A percentile compares a stretch with the other conserved stretches of the same genome.
Evolutionary conservation across 2,113 vertebrate species (phyloP).

Genomic region (Rhegmatorhina hoffmannsi): DNA sequence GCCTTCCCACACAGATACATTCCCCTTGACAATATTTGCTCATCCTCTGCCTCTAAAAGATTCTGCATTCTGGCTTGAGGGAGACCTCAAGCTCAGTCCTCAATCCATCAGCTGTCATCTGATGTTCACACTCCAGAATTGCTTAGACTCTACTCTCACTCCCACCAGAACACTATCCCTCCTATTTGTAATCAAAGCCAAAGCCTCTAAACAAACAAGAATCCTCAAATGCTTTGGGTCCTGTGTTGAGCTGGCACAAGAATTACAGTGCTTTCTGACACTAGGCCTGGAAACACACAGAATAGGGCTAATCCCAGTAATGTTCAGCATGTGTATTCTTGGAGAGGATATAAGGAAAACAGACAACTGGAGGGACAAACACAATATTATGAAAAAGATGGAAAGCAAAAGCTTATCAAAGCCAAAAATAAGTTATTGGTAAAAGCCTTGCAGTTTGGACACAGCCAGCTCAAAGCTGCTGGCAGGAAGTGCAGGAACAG

Average conservation of each 20-base stretch:
- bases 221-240: not conserved
- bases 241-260: not conserved
- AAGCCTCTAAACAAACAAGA: not conserved
- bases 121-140: not conserved
- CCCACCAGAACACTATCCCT: not conserved
- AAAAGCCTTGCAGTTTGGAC: not conserved
- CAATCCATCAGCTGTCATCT: not conserved
- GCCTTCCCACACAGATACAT: not conserved
- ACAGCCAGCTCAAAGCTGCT: not conserved
- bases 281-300: not conserved
- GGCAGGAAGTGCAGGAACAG: slow-evolving; percentile 27
- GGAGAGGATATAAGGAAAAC: not conserved
- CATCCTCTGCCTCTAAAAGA: not conserved
- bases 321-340: not conserved
- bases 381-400: not conserved
- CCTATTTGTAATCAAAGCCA: not conserved
- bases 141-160: not conserved
- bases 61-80: not conserved
- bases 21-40: not conserved
- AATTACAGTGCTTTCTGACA: not conserved
- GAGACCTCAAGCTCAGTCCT: not conserved
- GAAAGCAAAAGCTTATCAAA: not conserved
- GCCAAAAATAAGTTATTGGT: not conserved
- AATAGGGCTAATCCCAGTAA: not conserved
- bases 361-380: not conserved